Evolutionary conservation across 1,140 invertebrate genomes (phyloP).

Genomic region (Camponotus floridanus): DNA sequence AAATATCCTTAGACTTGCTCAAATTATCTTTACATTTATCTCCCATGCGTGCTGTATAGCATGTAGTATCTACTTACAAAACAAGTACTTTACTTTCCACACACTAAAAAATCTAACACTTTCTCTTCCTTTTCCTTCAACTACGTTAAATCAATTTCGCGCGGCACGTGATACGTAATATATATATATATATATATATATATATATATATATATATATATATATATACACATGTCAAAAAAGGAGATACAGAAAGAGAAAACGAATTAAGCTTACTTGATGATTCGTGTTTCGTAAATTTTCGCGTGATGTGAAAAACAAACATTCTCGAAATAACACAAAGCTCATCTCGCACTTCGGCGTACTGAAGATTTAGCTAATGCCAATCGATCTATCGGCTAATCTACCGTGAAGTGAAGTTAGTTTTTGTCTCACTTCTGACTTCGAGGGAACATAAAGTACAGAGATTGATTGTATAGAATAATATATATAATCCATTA

Average conservation of each 20-base stretch:
- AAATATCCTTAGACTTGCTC: slow-evolving; percentile 36
- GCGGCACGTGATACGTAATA: slow-evolving; percentile 85
- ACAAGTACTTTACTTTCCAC: slow-evolving; percentile 35
- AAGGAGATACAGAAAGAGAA: slow-evolving; percentile 63
- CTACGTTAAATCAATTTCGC: slow-evolving; percentile 81
- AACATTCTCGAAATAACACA: slow-evolving; percentile 9
- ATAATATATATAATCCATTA: slow-evolving; percentile 16
- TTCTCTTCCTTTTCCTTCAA: slow-evolving; percentile 72
- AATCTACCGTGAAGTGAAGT: slow-evolving; percentile 55
- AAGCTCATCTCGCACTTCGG: slow-evolving; percentile 24
- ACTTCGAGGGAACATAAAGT: slow-evolving; percentile 44
- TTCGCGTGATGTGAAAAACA: slow-evolving; percentile 19
- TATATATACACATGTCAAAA: slow-evolving; percentile 67
- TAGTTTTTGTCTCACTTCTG: slow-evolving; percentile 52
- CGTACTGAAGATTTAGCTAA: slow-evolving; percentile 22
- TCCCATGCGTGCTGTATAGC: slow-evolving; percentile 17
- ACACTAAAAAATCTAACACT: slow-evolving; percentile 36
- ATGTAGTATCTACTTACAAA: slow-evolving; percentile 21
- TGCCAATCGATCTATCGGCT: slow-evolving; percentile 49
- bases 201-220: slow-evolving; percentile 72
- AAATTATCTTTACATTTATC: slow-evolving; percentile 42
- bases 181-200: slow-evolving; percentile 10
- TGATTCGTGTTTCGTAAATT: slow-evolving; percentile 79
- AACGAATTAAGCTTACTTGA: slow-evolving; percentile 72
- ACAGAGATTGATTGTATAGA: slow-evolving; percentile 32